Evolutionary conservation across 2,888 invertebrate species (phyloP).

Genomic region (Agrypnus murinus): DNA sequence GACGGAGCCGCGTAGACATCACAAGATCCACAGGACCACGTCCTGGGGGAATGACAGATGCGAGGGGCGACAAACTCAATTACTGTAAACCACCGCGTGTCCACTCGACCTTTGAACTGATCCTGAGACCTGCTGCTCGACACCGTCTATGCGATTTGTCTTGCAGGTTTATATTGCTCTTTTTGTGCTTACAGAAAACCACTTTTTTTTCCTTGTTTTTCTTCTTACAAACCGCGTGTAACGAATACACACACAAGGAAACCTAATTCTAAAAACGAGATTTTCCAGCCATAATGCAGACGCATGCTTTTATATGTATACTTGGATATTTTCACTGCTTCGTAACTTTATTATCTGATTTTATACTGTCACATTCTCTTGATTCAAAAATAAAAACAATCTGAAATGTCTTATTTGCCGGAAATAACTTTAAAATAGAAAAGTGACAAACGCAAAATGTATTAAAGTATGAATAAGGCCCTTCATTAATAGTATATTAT

Average conservation of each 20-base stretch:
- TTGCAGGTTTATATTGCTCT: slow-evolving; percentile 46
- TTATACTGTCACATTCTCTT: too few species aligned
- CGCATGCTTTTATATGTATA: slow-evolving; percentile 10
- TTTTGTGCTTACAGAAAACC: slow-evolving; percentile 41
- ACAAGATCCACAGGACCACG: slow-evolving; percentile 45
- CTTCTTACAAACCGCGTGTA: slow-evolving; percentile 1
- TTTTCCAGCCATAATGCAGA: slow-evolving; percentile 7
- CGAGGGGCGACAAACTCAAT: slow-evolving; percentile 65
- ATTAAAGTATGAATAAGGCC: too few species aligned
- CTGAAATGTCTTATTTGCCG: too few species aligned
- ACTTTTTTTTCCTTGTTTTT: slow-evolving; percentile 39
- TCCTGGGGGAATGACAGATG: slow-evolving; percentile 64
- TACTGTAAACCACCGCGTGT: slow-evolving; percentile 67
- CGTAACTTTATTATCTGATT: slow-evolving; percentile 1
- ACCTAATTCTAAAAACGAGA: slow-evolving; percentile 30
- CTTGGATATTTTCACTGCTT: slow-evolving; percentile 2
- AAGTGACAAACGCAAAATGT: too few species aligned
- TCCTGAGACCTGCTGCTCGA: slow-evolving; percentile 46
- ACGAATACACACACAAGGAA: slow-evolving; percentile 34
- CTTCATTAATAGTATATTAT: too few species aligned
- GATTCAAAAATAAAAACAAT: too few species aligned
- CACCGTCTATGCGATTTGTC: slow-evolving; percentile 46
- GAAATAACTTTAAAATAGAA: too few species aligned
- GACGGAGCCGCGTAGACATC: slow-evolving; percentile 45
- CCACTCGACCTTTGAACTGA: slow-evolving; percentile 66